Conservation (phyloP, 2,113 vertebrate species). For the Verasper variegatus region DNA sequence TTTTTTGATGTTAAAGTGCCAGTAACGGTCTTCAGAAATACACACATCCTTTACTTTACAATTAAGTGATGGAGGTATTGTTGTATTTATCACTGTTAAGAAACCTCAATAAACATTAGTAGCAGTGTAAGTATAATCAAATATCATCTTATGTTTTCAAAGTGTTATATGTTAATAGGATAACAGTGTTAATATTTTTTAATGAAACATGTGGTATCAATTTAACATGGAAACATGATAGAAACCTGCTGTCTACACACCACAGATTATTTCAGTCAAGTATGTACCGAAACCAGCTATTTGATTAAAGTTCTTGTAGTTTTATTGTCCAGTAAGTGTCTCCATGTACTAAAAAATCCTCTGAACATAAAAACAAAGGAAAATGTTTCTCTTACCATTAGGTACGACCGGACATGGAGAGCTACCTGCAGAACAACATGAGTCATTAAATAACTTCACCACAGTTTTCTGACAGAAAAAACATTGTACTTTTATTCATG, state of each 20-base stretch:
- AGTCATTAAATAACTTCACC: neutral
- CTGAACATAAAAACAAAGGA: neutral
- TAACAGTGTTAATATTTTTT: no score
- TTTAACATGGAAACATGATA: no score
- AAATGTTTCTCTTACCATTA: constrained; percentile 15
- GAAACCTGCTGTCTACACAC: no score
- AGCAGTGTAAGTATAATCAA: neutral
- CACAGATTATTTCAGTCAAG: no score
- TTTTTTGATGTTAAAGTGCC: neutral
- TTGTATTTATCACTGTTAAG: neutral
- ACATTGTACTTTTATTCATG: neutral
- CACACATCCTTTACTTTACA: neutral
- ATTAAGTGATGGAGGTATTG: neutral
- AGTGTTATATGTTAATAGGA: neutral
- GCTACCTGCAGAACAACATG: constrained; percentile 25
- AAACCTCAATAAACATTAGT: neutral
- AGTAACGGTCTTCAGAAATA: neutral
- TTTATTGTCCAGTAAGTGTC: neutral
- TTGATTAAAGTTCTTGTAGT: neutral
- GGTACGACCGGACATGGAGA: neutral
- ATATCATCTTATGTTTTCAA: neutral
- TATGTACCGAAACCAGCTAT: neutral
- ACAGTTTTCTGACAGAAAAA: neutral
- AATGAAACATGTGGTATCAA: no score
- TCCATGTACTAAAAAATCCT: neutral